Conservation (phyloP, 64 coral and sea anemone species). For the Montipora foliosa region DNA sequence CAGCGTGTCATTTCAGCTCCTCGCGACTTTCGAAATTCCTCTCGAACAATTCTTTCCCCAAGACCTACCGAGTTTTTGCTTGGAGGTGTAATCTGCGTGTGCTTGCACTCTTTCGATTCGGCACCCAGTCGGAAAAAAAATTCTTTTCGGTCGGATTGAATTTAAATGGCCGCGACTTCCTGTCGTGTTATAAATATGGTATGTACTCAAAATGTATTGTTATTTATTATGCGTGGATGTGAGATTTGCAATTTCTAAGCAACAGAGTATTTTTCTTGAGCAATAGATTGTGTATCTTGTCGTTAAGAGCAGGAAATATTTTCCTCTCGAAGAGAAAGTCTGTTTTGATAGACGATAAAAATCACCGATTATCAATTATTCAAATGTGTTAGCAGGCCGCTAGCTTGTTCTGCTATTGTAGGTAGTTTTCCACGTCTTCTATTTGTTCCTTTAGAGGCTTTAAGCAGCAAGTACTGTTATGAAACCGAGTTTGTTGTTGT, state of each 20-base stretch:
- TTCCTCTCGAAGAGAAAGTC: conserved; percentile 26
- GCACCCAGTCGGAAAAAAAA: not conserved
- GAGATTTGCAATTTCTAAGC: conserved; percentile 27
- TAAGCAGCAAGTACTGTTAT: conserved; percentile 36
- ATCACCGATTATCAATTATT: conserved; percentile 67
- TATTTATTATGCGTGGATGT: conserved; percentile 11
- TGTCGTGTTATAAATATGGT: conserved; percentile 81
- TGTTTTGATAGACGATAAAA: conserved; percentile 58
- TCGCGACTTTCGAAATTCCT: not conserved
- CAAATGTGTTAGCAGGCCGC: conserved; percentile 51
- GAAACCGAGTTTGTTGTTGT: not conserved
- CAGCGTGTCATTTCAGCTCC: conserved; percentile 15
- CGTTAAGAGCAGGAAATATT: conserved; percentile 48
- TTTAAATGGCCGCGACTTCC: conserved; percentile 91
- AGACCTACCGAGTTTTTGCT: not conserved
- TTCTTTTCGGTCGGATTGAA: conserved; percentile 73
- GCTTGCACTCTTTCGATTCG: conserved; percentile 34
- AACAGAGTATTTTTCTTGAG: not conserved
- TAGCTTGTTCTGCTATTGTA: conserved; percentile 56
- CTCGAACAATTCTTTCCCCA: not conserved
- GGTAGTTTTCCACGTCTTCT: conserved; percentile 46
- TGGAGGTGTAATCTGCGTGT: conserved; percentile 32
- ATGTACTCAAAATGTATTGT: conserved; percentile 69
- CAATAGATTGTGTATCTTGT: conserved; percentile 21
- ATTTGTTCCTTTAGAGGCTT: conserved; percentile 23